phyloP scores from a whole-genome alignment of 37 sponge, comb jelly and placozoan species.

The Hormiphora californensis region DNA sequence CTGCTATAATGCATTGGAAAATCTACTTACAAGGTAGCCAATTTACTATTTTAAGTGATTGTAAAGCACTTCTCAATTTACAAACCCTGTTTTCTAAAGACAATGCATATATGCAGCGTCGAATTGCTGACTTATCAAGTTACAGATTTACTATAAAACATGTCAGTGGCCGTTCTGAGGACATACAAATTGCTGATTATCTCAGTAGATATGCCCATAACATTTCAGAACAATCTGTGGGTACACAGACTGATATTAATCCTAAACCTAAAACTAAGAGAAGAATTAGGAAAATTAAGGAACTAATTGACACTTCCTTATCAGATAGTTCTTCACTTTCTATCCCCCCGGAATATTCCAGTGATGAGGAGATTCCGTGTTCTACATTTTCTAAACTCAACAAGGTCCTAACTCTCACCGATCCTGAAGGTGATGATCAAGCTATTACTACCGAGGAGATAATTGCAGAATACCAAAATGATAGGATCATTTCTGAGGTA shows the following conservation, averaged over 20 bases:
- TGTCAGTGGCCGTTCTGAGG: not conserved
- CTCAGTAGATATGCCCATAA: not conserved
- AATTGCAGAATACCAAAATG: not conserved
- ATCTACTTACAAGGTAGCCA: not conserved
- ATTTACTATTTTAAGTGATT: slow-evolving; percentile 9
- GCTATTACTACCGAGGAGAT: not conserved
- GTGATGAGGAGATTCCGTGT: no score
- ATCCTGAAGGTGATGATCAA: no score
- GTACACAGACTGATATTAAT: slow-evolving; percentile 33
- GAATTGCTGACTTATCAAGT: slow-evolving; percentile 5
- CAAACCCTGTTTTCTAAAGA: slow-evolving; percentile 30
- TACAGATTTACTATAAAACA: slow-evolving; percentile 1
- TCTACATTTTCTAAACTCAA: no score
- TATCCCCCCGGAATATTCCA: no score
- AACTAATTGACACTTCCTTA: no score
- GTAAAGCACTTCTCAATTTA: not conserved
- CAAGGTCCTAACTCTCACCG: no score
- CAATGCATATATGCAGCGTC: not conserved
- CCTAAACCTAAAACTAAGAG: no score
- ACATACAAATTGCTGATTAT: slow-evolving; percentile 38
- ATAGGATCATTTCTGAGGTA: not conserved
- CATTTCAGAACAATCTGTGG: no score
- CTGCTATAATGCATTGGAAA: slow-evolving; percentile 31
- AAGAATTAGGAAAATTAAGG: no score
- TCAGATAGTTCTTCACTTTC: no score